Evolutionary conservation across 2,797 vertebrate species (phyloP), one percentile per base, ranked within the genome.

Genomic region (Betta splendens): DNA sequence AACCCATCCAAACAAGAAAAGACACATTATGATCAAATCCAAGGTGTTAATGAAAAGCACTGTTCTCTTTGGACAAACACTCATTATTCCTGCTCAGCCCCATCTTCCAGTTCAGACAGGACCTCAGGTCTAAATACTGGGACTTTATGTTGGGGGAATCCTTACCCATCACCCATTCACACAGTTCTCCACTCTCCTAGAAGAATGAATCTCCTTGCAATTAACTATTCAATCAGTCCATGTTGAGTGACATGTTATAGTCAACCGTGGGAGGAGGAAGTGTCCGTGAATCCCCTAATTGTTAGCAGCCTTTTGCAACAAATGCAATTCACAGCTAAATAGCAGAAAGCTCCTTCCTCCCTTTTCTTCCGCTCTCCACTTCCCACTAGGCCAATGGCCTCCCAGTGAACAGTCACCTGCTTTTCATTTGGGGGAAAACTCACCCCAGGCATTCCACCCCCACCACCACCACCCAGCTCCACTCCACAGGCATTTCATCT

Each of bases 341-440:
- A 68, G 45, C 61, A 57, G 42, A 70, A 23, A 79, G 60, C 40
- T 76, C 47, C 74, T 77, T 75, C 64, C 66, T 77, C 62, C 37
- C 66, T 64, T 85, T 79, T 81, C 76, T 77, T 83, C 75, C 51
- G 18, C 63, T 83, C 83, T 77, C 68, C 11, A 11, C 78, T 88
- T 89, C 88, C 83, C 80, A 85, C 71, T 61, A 66, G 75, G 73
- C 69, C 55, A 83, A 63, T 31, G 52, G 51, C 64, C 82, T 78
- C 57, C 85, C 81, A 77, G 81, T 83, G 81, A 85, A 84, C 66
- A 78, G 87, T 92, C 91, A 91, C 88, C 91, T 93, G 92, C 88
- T 92, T 92, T 90, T 90, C 87, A 92, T 93, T 93, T 92, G 49
- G 74, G 64, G 55, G 13, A 53, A 81, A 82, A 85, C 85, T 81